Evolutionary conservation across 2,113 vertebrate genomes (phyloP), one percentile per base, ranked within the genome.

Genomic region (Paramormyrops kingsleyae): DNA sequence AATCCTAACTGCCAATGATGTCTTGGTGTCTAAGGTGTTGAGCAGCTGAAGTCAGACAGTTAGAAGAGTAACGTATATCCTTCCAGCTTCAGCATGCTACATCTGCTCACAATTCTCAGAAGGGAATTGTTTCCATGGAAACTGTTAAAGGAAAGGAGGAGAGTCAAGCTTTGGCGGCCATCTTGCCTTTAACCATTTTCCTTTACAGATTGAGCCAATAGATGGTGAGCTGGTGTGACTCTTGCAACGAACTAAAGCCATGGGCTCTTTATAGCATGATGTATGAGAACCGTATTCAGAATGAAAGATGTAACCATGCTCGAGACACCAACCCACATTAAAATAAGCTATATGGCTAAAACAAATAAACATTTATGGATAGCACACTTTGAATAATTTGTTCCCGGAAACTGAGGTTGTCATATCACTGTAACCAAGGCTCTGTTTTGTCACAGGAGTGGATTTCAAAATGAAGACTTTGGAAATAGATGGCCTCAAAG

Each of bases 391-490:
- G 4, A 42, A 24, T 42, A 15, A 53, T 27, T 13, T 53, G 35
- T 59, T 53, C 15, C 19, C 42, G 12, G 39, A 7, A n/a, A 21
- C 50, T 8, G 44, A 19, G 74, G 4, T 85, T 84, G 44, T 39
- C 27, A 31, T 39, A 1, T n/a, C 39, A n/a, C 19, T 84, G 42
- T 47, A 84, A 84, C 83, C 83, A 84, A 84, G 3, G 17, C 21
- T 70, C 31, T 80, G 88, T 77, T 89, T 80, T 92, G 52, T 92
- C 91, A 0, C 92, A 96, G 96, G 96, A 50, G 95, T 97, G 9
- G 96, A 97, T 93, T 97, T 97, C 93, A 97, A 97, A 95, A 97
- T 97, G 96, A 97, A 97, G 93, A 97, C 96, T 0, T 93, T 97
- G 19, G 92, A 95, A 91, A 95, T 97, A 90, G 96, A 97, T 91